Base-by-base conservation (phyloP, 2,113 vertebrate species). In the Callionymus lyra region DNA sequence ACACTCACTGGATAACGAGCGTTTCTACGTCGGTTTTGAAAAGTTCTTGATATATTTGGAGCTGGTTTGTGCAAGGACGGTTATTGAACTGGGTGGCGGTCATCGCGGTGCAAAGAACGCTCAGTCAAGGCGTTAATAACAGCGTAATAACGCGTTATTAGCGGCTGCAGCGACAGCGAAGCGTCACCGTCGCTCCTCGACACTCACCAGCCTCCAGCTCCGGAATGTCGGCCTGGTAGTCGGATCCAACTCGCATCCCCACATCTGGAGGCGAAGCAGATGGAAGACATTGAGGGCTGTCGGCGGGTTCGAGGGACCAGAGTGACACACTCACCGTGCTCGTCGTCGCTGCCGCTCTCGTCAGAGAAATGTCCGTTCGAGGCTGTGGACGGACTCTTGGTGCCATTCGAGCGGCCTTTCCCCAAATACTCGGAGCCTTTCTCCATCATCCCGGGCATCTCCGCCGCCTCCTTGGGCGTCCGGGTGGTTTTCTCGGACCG, bases 371-470 rank as follows among this genome's bases (percentile, higher is more conserved):
- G 91, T 65, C 91, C 90, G 72, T 93, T 93, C 32, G 91, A 89
- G 9, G 91, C 88, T 52, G 83, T 87, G 32, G 86, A 86, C 34
- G 89, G 89, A 81, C 84, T 93, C 85, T 93, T 93, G 63, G 90
- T 85, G 35, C 90, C 87, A 67, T 91, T 91, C 11, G 86, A 83
- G 9, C 90, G 90, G 53, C 77, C 87, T 73, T 91, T 92, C 9
- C 89, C 90, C 12, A 93, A 46, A 45, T 91, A 88, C 49, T 94
- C 91, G 13, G 87, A 86, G 41, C 90, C 88, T 68, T 90, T 93
- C 31, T 96, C 91, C 92, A 93, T 96, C 91, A 88, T 90, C 34
- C 90, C 90, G 47, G 91, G 92, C 92, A 93, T 93, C n/a, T n/a
- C n/a, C n/a, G n/a, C n/a, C n/a, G n/a, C n/a, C n/a, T n/a, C n/a